A percentile compares a stretch with the other conserved stretches of the same genome.
These are phyloP conservation scores for Luffia ferchaultella DNA, from an alignment of 2,888 invertebrate species.

Conservation along the genomic window DNA sequence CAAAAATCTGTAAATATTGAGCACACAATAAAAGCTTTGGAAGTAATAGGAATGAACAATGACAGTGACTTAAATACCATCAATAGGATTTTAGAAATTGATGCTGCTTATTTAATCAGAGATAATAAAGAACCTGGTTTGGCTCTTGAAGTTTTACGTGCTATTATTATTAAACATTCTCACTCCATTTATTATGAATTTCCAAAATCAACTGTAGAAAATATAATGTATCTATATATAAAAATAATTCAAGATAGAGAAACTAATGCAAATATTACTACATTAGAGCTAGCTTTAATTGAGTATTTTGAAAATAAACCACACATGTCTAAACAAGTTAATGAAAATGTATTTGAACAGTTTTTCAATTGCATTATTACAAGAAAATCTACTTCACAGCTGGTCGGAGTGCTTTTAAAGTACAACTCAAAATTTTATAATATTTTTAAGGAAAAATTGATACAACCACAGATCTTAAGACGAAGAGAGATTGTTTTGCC, in stretches of 20 bases:
- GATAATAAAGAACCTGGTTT: slow-evolving; percentile 57
- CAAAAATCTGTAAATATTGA: slow-evolving; percentile 34
- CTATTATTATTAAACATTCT: slow-evolving; percentile 53
- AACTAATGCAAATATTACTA: slow-evolving; percentile 47
- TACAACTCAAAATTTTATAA: slow-evolving; percentile 53
- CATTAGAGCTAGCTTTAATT: slow-evolving; percentile 61
- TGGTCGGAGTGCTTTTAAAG: slow-evolving; percentile 67
- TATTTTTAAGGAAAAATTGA: slow-evolving; percentile 49
- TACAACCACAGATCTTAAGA: slow-evolving; percentile 46
- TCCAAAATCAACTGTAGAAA: slow-evolving; percentile 35
- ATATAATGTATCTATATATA: slow-evolving; percentile 45
- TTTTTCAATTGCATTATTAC: slow-evolving; percentile 58
- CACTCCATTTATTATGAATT: slow-evolving; percentile 31
- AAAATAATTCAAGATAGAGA: slow-evolving; percentile 44
- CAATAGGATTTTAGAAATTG: slow-evolving; percentile 36
- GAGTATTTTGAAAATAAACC: slow-evolving; percentile 70
- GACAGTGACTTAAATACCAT: slow-evolving; percentile 51
- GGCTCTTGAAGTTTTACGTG: slow-evolving; percentile 54
- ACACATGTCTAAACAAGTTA: slow-evolving; percentile 57
- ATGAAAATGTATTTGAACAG: slow-evolving; percentile 57
- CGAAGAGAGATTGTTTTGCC: slow-evolving; percentile 73
- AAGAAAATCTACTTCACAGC: slow-evolving; percentile 63
- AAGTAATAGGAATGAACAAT: slow-evolving; percentile 38
- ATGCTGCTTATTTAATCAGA: slow-evolving; percentile 36
- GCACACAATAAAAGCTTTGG: slow-evolving; percentile 44